Percentiles rank a stretch among this genome's conserved stretches.
These are phyloP conservation scores for Phorcus lineatus DNA, from an alignment of 2,888 invertebrate species.

Conservation along the genomic window DNA sequence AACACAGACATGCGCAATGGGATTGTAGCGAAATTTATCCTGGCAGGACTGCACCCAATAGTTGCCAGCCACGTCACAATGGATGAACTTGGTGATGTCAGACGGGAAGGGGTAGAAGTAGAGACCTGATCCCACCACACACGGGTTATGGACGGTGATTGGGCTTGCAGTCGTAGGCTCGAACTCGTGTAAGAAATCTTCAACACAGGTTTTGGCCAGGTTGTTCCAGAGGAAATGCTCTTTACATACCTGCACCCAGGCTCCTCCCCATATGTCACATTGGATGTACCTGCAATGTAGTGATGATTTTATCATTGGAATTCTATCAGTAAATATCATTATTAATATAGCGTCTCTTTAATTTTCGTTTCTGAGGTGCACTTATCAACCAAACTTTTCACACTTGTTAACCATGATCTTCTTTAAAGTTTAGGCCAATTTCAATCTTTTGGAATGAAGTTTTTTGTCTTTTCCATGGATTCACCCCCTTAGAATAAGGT, in stretches of 20 bases:
- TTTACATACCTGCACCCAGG: constrained; percentile 43
- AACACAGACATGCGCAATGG: constrained; percentile 18
- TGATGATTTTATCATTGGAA: neutral
- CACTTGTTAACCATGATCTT: no score
- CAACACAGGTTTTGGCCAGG: constrained; percentile 32
- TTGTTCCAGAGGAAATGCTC: constrained; percentile 39
- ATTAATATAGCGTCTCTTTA: neutral
- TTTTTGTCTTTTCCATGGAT: no score
- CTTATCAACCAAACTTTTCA: no score
- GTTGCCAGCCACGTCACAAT: constrained; percentile 34
- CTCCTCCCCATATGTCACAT: constrained; percentile 46
- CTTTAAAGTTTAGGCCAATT: no score
- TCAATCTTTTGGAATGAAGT: no score
- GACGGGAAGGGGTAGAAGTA: constrained; percentile 35
- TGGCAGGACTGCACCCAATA: constrained; percentile 41
- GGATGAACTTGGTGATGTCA: constrained; percentile 40
- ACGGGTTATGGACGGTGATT: constrained; percentile 26
- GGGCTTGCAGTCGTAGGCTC: constrained; percentile 27
- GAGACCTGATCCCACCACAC: constrained; percentile 24
- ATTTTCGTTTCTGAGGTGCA: no score
- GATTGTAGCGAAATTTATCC: constrained; percentile 16
- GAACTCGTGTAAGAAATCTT: constrained; percentile 20
- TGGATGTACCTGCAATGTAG: constrained; percentile 36
- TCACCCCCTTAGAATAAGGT: no score
- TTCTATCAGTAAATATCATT: neutral